Conservation (phyloP, 2,113 vertebrate species). For the Lampris incognitus region DNA sequence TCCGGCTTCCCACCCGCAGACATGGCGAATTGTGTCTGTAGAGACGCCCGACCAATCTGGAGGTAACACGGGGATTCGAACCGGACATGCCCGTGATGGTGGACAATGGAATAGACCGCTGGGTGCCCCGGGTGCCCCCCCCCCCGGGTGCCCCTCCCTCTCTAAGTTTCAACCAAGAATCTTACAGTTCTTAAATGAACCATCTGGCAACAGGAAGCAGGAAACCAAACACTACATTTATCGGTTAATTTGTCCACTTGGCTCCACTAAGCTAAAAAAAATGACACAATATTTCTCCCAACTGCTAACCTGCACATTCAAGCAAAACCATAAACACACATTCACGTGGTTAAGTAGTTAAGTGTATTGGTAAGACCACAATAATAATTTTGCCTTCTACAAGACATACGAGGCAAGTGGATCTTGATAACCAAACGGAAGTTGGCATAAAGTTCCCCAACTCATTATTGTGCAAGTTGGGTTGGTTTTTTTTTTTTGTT, state of each 20-base stretch:
- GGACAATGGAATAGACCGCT: too few relatives aligned
- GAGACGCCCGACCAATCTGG: too few relatives aligned
- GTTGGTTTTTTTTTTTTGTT: too few relatives aligned
- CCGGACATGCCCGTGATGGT: too few relatives aligned
- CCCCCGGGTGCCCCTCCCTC: too few relatives aligned
- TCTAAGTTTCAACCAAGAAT: not conserved
- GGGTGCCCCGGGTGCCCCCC: too few relatives aligned
- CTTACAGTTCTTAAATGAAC: slow-evolving; percentile 6
- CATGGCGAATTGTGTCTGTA: too few relatives aligned
- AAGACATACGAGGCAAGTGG: slow-evolving; percentile 1
- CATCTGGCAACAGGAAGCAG: not conserved
- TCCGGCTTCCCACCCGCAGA: too few relatives aligned
- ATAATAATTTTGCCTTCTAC: slow-evolving; percentile 36
- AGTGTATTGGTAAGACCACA: not conserved
- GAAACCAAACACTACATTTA: slow-evolving; percentile 12
- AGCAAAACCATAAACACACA: slow-evolving; percentile 18
- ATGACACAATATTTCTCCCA: not conserved
- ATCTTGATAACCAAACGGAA: not conserved
- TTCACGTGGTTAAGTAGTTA: not conserved
- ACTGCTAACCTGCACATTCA: slow-evolving; percentile 5
- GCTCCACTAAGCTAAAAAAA: slow-evolving; percentile 14
- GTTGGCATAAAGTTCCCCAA: not conserved
- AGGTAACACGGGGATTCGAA: too few relatives aligned
- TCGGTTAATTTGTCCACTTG: slow-evolving; percentile 15
- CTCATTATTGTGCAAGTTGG: not conserved